These are phyloP conservation scores for Ophioderma brevispina DNA, from an alignment of 35 echinoderm and acorn worm genomes.

Conservation along the genomic window DNA sequence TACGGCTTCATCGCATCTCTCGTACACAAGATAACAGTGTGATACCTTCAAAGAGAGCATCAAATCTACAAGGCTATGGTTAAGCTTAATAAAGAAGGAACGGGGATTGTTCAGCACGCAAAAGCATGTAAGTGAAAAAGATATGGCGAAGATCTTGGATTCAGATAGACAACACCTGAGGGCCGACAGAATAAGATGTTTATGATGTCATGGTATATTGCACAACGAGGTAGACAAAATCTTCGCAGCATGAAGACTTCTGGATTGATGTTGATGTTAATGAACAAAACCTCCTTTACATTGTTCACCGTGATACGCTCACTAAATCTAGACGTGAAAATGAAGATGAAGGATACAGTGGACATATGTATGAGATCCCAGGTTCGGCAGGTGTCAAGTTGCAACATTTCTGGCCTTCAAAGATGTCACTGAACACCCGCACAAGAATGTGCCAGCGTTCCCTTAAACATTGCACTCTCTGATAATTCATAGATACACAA, in stretches of 20 bases:
- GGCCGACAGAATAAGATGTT: conserved; percentile 65
- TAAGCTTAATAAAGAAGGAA: conserved; percentile 65
- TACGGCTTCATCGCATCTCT: conserved; percentile 58
- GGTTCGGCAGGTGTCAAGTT: conserved; percentile 76
- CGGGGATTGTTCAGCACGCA: conserved; percentile 64
- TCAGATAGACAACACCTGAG: conserved; percentile 59
- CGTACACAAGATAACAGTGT: conserved; percentile 34
- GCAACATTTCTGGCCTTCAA: conserved; percentile 44
- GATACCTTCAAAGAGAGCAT: conserved; percentile 38
- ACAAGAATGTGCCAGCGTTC: conserved; percentile 49
- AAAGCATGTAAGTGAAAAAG: conserved; percentile 47
- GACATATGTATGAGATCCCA: conserved; percentile 83
- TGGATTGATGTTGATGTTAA: conserved; percentile 54
- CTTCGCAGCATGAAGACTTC: conserved; percentile 38
- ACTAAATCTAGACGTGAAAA: conserved; percentile 83
- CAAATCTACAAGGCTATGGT: conserved; percentile 54
- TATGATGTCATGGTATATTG: conserved; percentile 70
- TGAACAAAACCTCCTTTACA: conserved; percentile 50
- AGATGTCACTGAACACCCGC: conserved; percentile 53
- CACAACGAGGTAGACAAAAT: conserved; percentile 61
- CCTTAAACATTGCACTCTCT: conserved; percentile 30
- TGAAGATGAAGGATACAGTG: conserved; percentile 61
- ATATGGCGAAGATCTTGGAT: conserved; percentile 73
- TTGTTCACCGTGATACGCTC: conserved; percentile 53
- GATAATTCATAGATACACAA: conserved; percentile 50